phyloP scores from a whole-genome alignment of 2,113 vertebrate genomes.

The Zosterops pallidus region DNA sequence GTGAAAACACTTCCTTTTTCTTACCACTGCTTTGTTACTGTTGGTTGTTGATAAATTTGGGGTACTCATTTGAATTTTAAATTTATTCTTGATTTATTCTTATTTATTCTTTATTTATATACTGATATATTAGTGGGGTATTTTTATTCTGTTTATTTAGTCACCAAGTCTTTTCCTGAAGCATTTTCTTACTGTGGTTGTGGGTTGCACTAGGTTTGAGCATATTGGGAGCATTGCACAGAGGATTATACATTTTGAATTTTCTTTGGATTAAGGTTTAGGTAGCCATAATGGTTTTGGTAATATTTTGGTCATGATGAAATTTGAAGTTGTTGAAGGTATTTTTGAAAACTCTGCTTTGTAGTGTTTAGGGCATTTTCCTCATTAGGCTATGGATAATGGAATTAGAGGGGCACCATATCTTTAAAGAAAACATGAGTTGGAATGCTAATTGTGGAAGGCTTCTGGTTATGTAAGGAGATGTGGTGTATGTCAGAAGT shows the following conservation, averaged over 20 bases:
- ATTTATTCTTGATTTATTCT: not conserved
- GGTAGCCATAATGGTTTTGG: not conserved
- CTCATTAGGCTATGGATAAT: not conserved
- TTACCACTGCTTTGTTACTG: not conserved
- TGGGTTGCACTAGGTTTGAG: not conserved
- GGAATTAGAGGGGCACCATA: not conserved
- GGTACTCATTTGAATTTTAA: not conserved
- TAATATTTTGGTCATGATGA: not conserved
- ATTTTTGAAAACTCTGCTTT: not conserved
- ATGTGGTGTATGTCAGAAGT: slow-evolving; percentile 37
- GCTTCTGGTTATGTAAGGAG: slow-evolving; percentile 51
- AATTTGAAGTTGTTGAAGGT: not conserved
- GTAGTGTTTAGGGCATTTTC: not conserved
- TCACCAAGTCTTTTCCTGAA: not conserved
- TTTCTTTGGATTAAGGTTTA: not conserved
- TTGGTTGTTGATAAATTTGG: not conserved
- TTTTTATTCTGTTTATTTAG: not conserved
- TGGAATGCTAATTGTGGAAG: slow-evolving; percentile 38
- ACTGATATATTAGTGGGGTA: not conserved
- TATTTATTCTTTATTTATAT: not conserved
- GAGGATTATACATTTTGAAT: not conserved
- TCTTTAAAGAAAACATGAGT: slow-evolving; percentile 16
- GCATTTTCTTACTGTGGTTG: not conserved
- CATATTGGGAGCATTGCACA: not conserved
- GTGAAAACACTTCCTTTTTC: not conserved